Conservation (phyloP, 2,113 vertebrate species). For the Orycteropus afer region DNA sequence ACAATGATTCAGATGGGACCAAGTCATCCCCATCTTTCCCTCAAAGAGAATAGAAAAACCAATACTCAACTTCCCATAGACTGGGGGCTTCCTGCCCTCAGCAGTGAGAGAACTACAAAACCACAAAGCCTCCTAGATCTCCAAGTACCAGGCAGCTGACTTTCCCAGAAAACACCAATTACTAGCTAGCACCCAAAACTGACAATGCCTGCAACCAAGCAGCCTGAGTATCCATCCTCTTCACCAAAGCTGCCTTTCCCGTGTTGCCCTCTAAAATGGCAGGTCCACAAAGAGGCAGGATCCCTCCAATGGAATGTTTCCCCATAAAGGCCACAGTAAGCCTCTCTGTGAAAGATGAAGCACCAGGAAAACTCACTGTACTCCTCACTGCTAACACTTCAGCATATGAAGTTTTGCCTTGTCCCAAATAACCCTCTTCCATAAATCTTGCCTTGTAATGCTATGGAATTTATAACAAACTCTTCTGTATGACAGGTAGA, state of each 20-base stretch:
- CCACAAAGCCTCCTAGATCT: not conserved
- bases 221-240: not conserved
- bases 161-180: not conserved
- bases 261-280: not conserved
- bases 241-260: not conserved
- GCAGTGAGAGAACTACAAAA: not conserved
- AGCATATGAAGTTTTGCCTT: not conserved
- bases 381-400: not conserved
- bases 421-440: not conserved
- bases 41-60: not conserved
- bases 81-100: not conserved
- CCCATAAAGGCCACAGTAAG: not conserved
- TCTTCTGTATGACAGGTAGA: not conserved
- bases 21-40: not conserved
- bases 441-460: not conserved
- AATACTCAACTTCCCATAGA: not conserved
- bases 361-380: not conserved
- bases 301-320: not conserved
- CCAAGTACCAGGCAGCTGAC: not conserved
- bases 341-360: not conserved
- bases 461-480: not conserved
- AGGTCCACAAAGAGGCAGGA: not conserved
- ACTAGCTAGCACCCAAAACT: not conserved
- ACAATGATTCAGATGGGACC: not conserved
- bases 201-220: not conserved